Evolutionary conservation across 2,888 invertebrate genomes (phyloP), one percentile per base, ranked within the genome.

Genomic region (Podabrus alpinus): DNA sequence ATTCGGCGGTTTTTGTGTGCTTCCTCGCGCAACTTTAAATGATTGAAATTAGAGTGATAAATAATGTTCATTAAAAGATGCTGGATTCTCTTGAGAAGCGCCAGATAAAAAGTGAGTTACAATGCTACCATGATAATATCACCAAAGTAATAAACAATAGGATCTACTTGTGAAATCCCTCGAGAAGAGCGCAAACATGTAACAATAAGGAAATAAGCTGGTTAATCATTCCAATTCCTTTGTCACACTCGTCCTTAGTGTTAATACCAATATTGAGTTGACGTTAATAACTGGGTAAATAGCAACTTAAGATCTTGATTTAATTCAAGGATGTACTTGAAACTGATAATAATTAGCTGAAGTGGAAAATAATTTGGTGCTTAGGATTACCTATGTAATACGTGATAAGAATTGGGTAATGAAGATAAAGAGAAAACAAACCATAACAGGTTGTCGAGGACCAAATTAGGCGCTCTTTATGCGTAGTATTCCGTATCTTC

Each of bases 41-140:
- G 62, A 13, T 61, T 13, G 25, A 24, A 25, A 69, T 69, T 69
- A 25, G 60, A 15, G 60, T 69, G 45, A 69, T 60, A 69, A 68
- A 68, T 59, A n/a, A 19, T 59, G 15, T 59, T 69, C 61, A 17
- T 60, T 60, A 15, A 25, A 61, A 3, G 68, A 21, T 25, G 25
- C 25, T 17, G 16, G 69, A 62, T 69, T 69, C 25, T 61, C 69
- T 59, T 16, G 25, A 24, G 61, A 62, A 62, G 61, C 16, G 25
- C 9, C n/a, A 69, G 16, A 69, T 69, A 24, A 60, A 61, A 69
- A 62, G 45, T 4, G 29, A 45, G 19, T 59, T 45, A 71, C 70
- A 66, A 71, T 71, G 70, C 60, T 21, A 45, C 66, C 66, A 71
- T 64, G 45, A 66, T 62, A 62, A n/a, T n/a, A 1, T 9, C 13